phyloP scores from a whole-genome alignment of 2,888 invertebrate genomes.

The Anoncus sp. region DNA sequence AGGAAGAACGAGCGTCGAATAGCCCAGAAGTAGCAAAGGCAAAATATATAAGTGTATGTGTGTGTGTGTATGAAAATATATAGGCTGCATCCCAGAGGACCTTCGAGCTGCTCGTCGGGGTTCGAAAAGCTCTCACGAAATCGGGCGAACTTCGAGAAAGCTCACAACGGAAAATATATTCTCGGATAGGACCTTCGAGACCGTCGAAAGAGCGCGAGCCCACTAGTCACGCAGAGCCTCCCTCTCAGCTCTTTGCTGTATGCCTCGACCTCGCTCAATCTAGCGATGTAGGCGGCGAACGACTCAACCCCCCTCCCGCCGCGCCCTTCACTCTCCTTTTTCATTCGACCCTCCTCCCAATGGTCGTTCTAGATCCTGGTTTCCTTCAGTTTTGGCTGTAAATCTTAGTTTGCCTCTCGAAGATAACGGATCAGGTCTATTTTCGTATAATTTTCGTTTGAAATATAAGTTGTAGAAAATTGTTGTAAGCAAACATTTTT shows the following conservation, averaged over 20 bases:
- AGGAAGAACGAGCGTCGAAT: constrained; percentile 12
- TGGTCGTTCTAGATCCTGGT: constrained; percentile 2
- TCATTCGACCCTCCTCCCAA: constrained; percentile 22
- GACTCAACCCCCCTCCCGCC: constrained; percentile 3
- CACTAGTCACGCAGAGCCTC: constrained; percentile 53
- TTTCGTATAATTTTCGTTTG: not conserved
- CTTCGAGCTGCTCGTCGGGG: constrained; percentile 19
- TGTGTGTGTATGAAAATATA: constrained; percentile 11
- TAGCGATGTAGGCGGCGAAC: constrained; percentile 5
- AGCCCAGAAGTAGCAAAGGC: not conserved
- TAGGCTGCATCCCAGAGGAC: constrained; percentile 23
- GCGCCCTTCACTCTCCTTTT: constrained; percentile 21
- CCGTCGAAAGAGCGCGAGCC: constrained; percentile 28
- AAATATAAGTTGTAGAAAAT: not conserved
- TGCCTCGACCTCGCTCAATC: constrained; percentile 39
- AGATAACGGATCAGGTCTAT: not conserved
- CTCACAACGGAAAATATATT: constrained; percentile 50
- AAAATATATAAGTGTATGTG: too few relatives aligned
- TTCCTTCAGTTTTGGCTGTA: not conserved
- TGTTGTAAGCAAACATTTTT: not conserved
- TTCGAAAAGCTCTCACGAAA: constrained; percentile 38
- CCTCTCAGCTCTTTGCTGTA: constrained; percentile 5
- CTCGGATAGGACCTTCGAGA: constrained; percentile 41
- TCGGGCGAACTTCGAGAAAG: constrained; percentile 36
- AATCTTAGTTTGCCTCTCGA: constrained; percentile 24